These are phyloP conservation scores for Portevinia maculata DNA, from an alignment of 2,888 invertebrate genomes.

Conservation along the genomic window DNA sequence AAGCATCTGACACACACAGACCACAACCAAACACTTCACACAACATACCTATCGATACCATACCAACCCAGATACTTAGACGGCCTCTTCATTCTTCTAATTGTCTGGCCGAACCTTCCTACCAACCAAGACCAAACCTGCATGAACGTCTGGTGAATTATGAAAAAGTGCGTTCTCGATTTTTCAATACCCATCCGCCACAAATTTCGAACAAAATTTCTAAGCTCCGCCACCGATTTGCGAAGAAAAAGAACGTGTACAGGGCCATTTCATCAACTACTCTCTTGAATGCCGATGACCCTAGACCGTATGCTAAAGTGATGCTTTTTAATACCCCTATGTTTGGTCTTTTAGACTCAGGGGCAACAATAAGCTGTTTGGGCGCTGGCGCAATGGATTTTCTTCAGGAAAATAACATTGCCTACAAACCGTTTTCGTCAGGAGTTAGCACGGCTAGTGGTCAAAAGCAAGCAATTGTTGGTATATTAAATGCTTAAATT, in stretches of 20 bases:
- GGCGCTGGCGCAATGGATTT: background rate
- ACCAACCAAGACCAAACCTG: background rate
- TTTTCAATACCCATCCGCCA: background rate
- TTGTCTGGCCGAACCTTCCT: background rate
- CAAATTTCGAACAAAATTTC: background rate
- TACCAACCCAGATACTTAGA: background rate
- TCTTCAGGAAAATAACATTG: background rate
- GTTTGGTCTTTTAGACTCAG: background rate
- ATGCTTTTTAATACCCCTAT: background rate
- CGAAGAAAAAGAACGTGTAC: background rate
- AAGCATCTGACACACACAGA: background rate
- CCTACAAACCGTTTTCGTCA: background rate
- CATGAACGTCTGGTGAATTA: background rate
- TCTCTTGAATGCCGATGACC: background rate
- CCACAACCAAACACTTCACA: background rate
- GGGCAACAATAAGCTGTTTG: background rate
- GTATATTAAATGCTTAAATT: background rate
- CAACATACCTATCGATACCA: background rate
- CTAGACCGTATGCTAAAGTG: background rate
- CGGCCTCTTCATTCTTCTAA: background rate
- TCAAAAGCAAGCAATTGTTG: conserved; percentile 2
- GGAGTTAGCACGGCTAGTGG: background rate
- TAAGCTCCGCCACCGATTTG: background rate
- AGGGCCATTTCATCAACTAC: background rate
- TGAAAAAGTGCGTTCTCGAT: background rate